Conservation (phyloP, 2,113 vertebrate genomes). For the Lophius piscatorius region DNA sequence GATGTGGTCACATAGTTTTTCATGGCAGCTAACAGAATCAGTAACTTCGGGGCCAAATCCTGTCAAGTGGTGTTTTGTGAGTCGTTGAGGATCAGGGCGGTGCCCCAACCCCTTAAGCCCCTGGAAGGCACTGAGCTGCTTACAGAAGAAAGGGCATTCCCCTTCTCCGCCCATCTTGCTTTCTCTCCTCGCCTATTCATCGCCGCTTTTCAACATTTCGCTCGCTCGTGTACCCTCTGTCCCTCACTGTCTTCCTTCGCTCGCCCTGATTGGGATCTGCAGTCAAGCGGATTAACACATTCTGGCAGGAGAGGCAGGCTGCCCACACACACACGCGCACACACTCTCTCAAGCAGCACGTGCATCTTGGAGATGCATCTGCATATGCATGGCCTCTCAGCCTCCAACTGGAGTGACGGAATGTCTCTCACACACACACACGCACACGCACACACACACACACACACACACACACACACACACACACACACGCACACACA, state of each 20-base stretch:
- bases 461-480: constrained; percentile 33
- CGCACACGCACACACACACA: constrained; percentile 35
- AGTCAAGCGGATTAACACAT: constrained; percentile 82
- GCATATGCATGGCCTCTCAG: neutral
- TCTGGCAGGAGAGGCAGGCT: constrained; percentile 80
- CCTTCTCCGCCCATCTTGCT: constrained; percentile 32
- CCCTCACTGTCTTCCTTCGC: constrained; percentile 60
- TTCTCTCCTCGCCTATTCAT: constrained; percentile 32
- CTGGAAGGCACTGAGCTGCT: constrained; percentile 38
- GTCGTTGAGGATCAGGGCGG: constrained; percentile 10
- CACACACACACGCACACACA: constrained; percentile 26
- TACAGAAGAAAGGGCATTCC: constrained; percentile 45
- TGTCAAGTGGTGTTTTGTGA: constrained; percentile 15
- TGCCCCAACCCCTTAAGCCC: constrained; percentile 39
- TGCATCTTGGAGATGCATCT: neutral
- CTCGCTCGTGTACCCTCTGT: constrained; percentile 47
- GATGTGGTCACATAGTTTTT: no score
- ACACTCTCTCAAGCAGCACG: constrained; percentile 10
- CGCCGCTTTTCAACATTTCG: constrained; percentile 38
- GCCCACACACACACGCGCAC: constrained; percentile 67
- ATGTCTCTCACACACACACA: no score
- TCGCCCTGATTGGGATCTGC: constrained; percentile 81
- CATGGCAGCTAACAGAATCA: constrained; percentile 6
- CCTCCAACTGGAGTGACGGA: neutral
- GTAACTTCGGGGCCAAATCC: constrained; percentile 6